phyloP scores from a whole-genome alignment of 2,888 invertebrate species.

The Tiliacea aurago region DNA sequence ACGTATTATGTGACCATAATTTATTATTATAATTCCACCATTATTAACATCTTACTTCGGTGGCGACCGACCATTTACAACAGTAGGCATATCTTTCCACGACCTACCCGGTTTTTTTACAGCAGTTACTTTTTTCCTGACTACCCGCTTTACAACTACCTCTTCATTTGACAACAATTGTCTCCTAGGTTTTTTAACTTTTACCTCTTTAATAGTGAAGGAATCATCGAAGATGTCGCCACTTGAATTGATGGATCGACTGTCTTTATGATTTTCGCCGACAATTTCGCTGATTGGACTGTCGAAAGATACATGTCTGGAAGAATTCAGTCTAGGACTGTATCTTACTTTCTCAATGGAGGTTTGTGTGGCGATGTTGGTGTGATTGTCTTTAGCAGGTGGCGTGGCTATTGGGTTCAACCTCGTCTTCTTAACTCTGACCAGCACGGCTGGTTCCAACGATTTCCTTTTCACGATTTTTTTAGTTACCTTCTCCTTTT shows the following conservation, averaged over 20 bases:
- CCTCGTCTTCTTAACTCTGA: conserved; percentile 81
- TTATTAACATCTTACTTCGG: conserved; percentile 71
- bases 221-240: conserved; percentile 88
- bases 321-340: conserved; percentile 65
- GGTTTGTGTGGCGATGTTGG: conserved; percentile 85
- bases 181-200: conserved; percentile 80
- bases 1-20: conserved; percentile 43
- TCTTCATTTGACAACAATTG: conserved; percentile 80
- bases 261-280: conserved; percentile 70
- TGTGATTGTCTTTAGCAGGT: conserved; percentile 82
- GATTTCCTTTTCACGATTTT: conserved; percentile 78
- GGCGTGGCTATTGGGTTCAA: conserved; percentile 82
- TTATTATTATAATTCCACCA: conserved; percentile 26
- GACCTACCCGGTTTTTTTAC: conserved; percentile 77
- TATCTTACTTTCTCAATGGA: conserved; percentile 76
- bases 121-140: conserved; percentile 81
- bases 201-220: conserved; percentile 79
- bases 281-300: conserved; percentile 83
- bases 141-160: conserved; percentile 79
- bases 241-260: conserved; percentile 77
- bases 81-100: conserved; percentile 82
- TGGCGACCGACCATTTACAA: conserved; percentile 83
- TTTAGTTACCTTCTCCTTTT: conserved; percentile 62
- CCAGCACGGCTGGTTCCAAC: conserved; percentile 76
- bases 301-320: conserved; percentile 83